phyloP scores from a whole-genome alignment of 2,113 vertebrate genomes.

The Oreotrochilus melanogaster region DNA sequence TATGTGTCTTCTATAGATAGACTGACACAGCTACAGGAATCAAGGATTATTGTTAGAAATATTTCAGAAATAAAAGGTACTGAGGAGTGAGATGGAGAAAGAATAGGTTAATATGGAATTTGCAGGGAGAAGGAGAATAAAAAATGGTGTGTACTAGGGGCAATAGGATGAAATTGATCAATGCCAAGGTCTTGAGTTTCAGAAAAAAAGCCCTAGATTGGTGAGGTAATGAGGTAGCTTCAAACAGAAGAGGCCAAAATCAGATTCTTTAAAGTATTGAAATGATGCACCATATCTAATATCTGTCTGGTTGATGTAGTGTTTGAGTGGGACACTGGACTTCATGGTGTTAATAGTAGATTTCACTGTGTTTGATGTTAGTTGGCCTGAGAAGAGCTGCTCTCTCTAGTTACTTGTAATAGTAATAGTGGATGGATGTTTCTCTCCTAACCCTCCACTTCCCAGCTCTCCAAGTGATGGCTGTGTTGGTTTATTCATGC shows the following conservation, averaged over 20 bases:
- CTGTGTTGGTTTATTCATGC: neutral
- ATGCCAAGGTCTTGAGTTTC: neutral
- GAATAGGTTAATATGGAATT: neutral
- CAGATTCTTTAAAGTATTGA: neutral
- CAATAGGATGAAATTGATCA: neutral
- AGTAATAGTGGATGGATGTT: rapidly evolving
- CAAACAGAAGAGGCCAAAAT: neutral
- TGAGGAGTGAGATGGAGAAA: neutral
- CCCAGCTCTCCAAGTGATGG: neutral
- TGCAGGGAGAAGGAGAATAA: neutral
- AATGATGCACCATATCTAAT: neutral
- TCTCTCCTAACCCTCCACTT: neutral
- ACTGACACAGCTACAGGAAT: neutral
- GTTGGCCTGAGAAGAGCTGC: neutral
- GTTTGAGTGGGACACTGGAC: neutral
- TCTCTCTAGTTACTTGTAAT: neutral
- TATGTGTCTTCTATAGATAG: neutral
- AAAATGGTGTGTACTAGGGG: neutral
- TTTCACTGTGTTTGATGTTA: neutral
- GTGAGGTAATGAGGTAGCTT: neutral
- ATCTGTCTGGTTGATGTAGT: rapidly evolving
- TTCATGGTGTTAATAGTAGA: neutral
- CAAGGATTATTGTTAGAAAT: neutral
- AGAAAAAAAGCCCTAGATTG: rapidly evolving
- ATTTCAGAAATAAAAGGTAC: neutral